Evolutionary conservation across 2,888 invertebrate species (phyloP).

Genomic region (Leptopilina syphax): DNA sequence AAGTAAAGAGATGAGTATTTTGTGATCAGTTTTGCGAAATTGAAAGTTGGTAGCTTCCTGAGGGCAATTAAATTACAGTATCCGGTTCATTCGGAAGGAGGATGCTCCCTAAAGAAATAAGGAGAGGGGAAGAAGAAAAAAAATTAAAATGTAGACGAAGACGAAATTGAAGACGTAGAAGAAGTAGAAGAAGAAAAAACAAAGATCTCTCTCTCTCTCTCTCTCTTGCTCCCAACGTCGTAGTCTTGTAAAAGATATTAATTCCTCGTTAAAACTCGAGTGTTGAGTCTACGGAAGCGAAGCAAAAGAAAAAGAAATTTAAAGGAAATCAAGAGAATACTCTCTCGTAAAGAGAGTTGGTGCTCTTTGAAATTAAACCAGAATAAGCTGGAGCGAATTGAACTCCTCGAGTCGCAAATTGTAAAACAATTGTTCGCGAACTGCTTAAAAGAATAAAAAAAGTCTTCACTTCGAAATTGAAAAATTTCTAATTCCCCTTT

Average conservation of each 20-base stretch:
- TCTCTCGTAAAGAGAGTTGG: slow-evolving; percentile 18
- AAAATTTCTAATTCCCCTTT: slow-evolving; percentile 1
- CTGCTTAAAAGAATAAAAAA: background rate
- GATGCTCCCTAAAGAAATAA: slow-evolving; percentile 39
- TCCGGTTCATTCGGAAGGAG: slow-evolving; percentile 10
- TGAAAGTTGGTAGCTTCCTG: slow-evolving; percentile 13
- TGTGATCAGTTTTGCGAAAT: slow-evolving; percentile 1
- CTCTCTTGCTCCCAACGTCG: slow-evolving; percentile 49
- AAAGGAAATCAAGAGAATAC: slow-evolving; percentile 31
- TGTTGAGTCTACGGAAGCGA: slow-evolving; percentile 34
- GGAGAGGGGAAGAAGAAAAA: slow-evolving; percentile 24
- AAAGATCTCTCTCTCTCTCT: slow-evolving; percentile 34
- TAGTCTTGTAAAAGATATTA: slow-evolving; percentile 65
- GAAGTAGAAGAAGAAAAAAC: slow-evolving; percentile 7
- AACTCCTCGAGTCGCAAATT: slow-evolving; percentile 27
- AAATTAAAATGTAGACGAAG: slow-evolving; percentile 3
- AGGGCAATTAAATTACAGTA: slow-evolving; percentile 17
- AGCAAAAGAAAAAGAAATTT: slow-evolving; percentile 30
- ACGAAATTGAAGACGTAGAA: slow-evolving; percentile 10
- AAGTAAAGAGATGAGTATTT: background rate
- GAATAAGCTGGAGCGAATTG: slow-evolving; percentile 13
- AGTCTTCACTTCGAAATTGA: background rate
- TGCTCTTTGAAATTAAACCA: slow-evolving; percentile 33
- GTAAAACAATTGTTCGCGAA: background rate
- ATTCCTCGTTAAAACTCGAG: slow-evolving; percentile 67